A percentile compares a stretch with the other conserved stretches of the same genome.
These are phyloP conservation scores for Arctopsyche grandis DNA, from an alignment of 1,140 invertebrate species.

Conservation along the genomic window DNA sequence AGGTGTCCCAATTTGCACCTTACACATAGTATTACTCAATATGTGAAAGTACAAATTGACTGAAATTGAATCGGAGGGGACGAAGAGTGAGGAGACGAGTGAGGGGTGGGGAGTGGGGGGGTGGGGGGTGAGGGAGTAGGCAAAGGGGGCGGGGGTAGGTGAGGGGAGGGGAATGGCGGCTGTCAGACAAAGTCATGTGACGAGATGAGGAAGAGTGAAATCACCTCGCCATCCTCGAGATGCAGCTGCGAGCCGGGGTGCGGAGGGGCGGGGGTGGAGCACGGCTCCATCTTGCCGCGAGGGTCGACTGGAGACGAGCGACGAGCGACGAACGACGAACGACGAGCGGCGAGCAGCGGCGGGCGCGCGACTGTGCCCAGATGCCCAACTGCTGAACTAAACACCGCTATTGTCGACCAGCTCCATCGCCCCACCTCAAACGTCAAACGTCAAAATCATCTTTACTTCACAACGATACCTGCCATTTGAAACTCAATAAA, in stretches of 20 bases:
- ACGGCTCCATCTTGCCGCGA: neutral
- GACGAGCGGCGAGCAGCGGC: neutral
- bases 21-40: too few species aligned
- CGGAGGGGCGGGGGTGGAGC: neutral
- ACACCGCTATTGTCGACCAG: neutral
- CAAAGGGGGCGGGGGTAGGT: too few species aligned
- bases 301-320: neutral
- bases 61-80: too few species aligned
- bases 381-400: neutral
- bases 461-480: too few species aligned
- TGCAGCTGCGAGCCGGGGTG: neutral
- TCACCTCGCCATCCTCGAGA: neutral
- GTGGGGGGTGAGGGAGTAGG: too few species aligned
- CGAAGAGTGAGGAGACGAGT: too few species aligned
- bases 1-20: too few species aligned
- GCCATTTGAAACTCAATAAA: too few species aligned
- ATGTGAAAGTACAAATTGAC: too few species aligned
- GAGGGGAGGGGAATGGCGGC: neutral
- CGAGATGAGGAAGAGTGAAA: neutral
- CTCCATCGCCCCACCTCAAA: neutral
- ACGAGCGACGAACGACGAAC: neutral
- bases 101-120: too few species aligned
- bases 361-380: neutral
- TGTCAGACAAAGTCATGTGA: neutral
- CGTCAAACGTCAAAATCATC: conserved; percentile 2